A percentile compares a stretch with the other conserved stretches of the same genome.
Conservation (phyloP, 2,888 invertebrate species). For the Melinopterus prodromus region DNA sequence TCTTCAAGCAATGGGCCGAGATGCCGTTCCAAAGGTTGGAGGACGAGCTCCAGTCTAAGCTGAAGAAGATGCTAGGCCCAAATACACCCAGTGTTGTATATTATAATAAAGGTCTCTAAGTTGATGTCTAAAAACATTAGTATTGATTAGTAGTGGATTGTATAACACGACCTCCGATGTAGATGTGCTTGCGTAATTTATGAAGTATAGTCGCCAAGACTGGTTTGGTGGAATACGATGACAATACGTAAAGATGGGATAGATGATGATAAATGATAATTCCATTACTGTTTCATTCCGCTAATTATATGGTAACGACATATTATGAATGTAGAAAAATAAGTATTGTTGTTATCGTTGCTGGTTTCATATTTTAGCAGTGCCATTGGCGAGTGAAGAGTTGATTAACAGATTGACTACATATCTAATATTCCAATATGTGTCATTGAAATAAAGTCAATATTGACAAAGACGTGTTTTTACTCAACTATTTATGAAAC, state of each 20-base stretch:
- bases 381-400: neutral
- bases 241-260: neutral
- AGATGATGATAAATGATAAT: neutral
- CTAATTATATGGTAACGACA: neutral
- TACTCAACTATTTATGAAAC: neutral
- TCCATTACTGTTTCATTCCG: neutral
- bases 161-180: neutral
- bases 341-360: neutral
- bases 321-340: neutral
- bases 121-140: neutral
- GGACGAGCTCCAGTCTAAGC: conserved; percentile 71
- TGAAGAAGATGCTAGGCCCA: conserved; percentile 62
- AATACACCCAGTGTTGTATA: conserved; percentile 71
- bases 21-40: conserved; percentile 76
- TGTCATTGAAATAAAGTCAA: neutral
- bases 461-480: neutral
- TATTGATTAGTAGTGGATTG: neutral
- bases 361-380: neutral
- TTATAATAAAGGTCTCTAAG: conserved; percentile 93
- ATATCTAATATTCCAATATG: neutral
- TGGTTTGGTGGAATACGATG: neutral
- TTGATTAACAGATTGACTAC: neutral
- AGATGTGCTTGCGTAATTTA: neutral
- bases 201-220: neutral
- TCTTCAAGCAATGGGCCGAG: conserved; percentile 90